Base-by-base conservation (phyloP, 2,797 vertebrate genomes). In the Amazona finschi region DNA sequence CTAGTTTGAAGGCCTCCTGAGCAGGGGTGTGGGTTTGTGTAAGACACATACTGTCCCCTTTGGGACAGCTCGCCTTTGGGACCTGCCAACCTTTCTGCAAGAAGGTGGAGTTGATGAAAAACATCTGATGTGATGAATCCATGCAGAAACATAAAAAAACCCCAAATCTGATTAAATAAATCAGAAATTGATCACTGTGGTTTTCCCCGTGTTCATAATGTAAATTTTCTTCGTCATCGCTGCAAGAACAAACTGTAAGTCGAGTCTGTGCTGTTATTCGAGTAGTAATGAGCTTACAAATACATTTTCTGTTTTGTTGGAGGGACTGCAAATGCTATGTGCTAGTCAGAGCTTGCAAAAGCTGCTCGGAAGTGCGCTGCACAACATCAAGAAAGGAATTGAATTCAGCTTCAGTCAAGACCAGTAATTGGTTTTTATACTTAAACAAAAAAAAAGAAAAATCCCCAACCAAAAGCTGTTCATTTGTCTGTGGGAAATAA, bases 321-420 rank as follows among this genome's bases (percentile, higher is more conserved):
- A 92, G 78, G 57, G 49, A 89, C 79, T 90, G 89, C 53, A 92
- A 74, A 57, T 88, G 77, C 71, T 73, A 25, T 89, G 11, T 14
- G 6, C 69, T 75, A 96, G 92, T 92, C 78, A 49, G 92, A 95
- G 89, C 90, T 91, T 95, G 90, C 82, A 94, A 89, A 96, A 91
- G 55, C 84, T 92, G 81, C 64, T 91, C 53, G 47, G 78, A 97
- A 97, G 94, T 73, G 47, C 44, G 90, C 89, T 96, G 88, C 89
- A 95, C 85, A 93, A 80, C 87, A 96, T 97, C 93, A 93, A 88
- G 95, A 97, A 95, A 92, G 93, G 95, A 97, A 97, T 96, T 97
- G 93, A 97, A 97, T 97, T 98, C 97, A 94, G 92, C 94, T 96
- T 94, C 96, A 96, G 88, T 94, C 82, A 95, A 95, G 93, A 96